Conservation (phyloP, 2,113 vertebrate genomes). For the Egretta garzetta region DNA sequence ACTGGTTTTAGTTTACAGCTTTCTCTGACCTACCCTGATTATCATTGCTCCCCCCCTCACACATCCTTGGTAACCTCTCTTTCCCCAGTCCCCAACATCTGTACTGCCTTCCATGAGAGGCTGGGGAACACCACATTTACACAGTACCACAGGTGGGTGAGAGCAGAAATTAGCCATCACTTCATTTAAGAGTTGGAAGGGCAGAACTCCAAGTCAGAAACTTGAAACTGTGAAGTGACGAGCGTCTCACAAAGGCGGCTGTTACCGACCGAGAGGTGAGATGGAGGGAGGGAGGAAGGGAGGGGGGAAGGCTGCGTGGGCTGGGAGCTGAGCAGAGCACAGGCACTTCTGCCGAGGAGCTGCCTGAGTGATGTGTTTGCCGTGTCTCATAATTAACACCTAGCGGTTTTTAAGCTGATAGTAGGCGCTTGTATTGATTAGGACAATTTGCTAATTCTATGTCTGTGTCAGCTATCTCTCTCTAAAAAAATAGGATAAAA, state of each 20-base stretch:
- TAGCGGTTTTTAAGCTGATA: neutral
- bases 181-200: neutral
- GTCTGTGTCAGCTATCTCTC: neutral
- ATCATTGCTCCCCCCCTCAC: neutral
- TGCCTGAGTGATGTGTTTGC: neutral
- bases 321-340: neutral
- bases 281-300: neutral
- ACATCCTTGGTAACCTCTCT: neutral
- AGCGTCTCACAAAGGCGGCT: neutral
- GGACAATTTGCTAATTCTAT: slow-evolving; percentile 34
- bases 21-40: neutral
- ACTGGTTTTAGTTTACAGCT: neutral
- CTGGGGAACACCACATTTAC: neutral
- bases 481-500: slow-evolving; percentile 1
- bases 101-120: neutral
- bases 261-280: neutral
- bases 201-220: neutral
- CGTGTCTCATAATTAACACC: slow-evolving; percentile 9
- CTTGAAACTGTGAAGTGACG: neutral
- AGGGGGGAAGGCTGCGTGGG: neutral
- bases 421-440: neutral
- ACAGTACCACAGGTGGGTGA: neutral
- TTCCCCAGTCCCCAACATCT: neutral
- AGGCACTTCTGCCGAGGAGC: neutral
- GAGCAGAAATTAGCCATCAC: neutral